Evolutionary conservation across 2,113 vertebrate species (phyloP), one percentile per base, ranked within the genome.

Genomic region (Gymnogyps californianus): DNA sequence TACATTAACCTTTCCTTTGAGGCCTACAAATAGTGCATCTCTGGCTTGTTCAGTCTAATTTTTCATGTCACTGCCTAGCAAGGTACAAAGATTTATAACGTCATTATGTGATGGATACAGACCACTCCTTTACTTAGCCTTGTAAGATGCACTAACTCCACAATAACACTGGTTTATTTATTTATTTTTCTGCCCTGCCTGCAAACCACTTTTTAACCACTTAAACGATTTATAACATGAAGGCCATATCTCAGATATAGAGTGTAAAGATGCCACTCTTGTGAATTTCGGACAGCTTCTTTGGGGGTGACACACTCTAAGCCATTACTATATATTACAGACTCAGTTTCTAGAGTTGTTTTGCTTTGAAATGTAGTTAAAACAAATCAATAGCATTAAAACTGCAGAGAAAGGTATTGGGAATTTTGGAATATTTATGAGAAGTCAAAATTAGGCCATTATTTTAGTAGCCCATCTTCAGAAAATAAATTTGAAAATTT

Each of bases 1-100:
- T 97, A 84, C 95, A 98, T 98, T 98, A 98, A 98, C 98, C 98
- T 98, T 98, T 98, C 96, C 96, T 98, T 97, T 96, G 97, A 98
- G 96, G 97, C 97, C 98, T 98, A 97, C 96, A 97, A 98, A 97
- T 96, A 93, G 94, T 92, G 95, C 94, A 97, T 98, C 97, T 96
- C 96, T 90, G 94, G 65, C 96, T 97, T 97, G 93, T 97, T 98
- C 96, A 67, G 92, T 95, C 84, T 97, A 97, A 98, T 98, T 98
- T 98, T 98, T 98, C 97, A 98, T 98, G 97, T 98, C 98, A 94
- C 74, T 97, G 91, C 95, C 95, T 98, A 95, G 93, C 94, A 96
- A 96, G 97, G 89, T 90, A 97, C 94, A 96, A 97, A 98, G 98
- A 98, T 98, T 98, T 98, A 98, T 97, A 97, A 96, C 97, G 98